Base-by-base conservation (phyloP, 2,888 invertebrate genomes). In the Anticlea derivata region DNA sequence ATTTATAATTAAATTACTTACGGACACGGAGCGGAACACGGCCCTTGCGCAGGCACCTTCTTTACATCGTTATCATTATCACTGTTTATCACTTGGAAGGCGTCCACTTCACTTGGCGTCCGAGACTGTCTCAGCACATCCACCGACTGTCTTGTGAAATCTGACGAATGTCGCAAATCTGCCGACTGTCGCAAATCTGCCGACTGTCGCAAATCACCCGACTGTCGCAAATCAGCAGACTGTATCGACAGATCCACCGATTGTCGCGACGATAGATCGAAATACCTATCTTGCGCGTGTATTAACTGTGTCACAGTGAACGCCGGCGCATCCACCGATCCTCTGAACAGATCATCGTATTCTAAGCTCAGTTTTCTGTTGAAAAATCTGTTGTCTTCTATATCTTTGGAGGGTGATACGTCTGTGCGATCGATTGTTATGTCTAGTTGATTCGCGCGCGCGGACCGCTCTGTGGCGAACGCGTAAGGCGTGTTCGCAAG, bases 401-500 rank as follows among this genome's bases (percentile, higher is more conserved):
- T 78, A 8, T 86, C 86, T 63, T 80, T 81, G 0, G 80, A 82
- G 0, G 85, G 85, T 0, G 83, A 83, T 0, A 62, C 58, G 43
- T 76, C 77, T 11, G 74, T 65, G 12, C 77, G 62, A 26, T 83
- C 72, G 3, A 86, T 85, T 0, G 85, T 86, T 0, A 88, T 85
- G 41, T 88, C 87, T 35, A 88, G 54, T 7, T 79, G 62, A 60
- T 63, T 74, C 7, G 70, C 66, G 52, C 77, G 70, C 0, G 78
- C 60, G 10, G 83, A 70, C 26, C 85, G 80, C 1, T 83, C 81
- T 0, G 83, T 79, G 0, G 86, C 82, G 76, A 91, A 91, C 48
- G 91, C 91, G 69, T 91, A 91, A 12, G 91, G 91, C 40, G 91
- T 91, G 58, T 91, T 91, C 0, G 91, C 90, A 0, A 91, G 66